These are phyloP conservation scores for Sylvia atricapilla DNA, from an alignment of 2,113 vertebrate genomes.

Conservation along the genomic window DNA sequence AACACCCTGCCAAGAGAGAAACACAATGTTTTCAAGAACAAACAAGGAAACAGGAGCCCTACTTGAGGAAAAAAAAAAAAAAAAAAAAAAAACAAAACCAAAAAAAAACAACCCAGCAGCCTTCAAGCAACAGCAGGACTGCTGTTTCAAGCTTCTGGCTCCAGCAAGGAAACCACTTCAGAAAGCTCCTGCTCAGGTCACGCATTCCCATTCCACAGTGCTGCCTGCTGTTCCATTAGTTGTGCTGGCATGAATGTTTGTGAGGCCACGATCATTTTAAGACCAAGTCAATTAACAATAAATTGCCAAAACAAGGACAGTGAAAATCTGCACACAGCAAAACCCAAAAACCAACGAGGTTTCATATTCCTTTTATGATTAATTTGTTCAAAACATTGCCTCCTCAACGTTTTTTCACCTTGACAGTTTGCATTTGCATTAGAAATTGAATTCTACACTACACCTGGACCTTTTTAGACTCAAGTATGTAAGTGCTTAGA, in stretches of 20 bases:
- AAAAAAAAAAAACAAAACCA: no score
- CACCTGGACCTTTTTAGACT: neutral
- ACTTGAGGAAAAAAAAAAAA: neutral
- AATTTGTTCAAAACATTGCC: neutral
- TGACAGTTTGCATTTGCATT: neutral
- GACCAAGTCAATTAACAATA: neutral
- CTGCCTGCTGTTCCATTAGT: accelerated
- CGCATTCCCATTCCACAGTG: neutral
- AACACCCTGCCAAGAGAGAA: slow-evolving; percentile 77
- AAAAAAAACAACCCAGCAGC: neutral
- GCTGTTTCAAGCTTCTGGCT: neutral
- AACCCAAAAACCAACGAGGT: neutral
- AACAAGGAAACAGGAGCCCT: neutral
- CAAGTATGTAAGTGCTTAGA: neutral
- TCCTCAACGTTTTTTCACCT: neutral
- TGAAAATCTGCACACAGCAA: neutral
- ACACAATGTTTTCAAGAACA: neutral
- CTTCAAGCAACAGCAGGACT: neutral
- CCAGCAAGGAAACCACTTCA: neutral
- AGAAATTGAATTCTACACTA: neutral
- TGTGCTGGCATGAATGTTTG: neutral
- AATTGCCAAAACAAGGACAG: neutral
- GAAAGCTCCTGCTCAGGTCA: neutral
- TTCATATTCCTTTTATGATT: neutral
- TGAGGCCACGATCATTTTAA: neutral